Base-by-base conservation (phyloP, 2,113 vertebrate species). In the Jacana jacana region DNA sequence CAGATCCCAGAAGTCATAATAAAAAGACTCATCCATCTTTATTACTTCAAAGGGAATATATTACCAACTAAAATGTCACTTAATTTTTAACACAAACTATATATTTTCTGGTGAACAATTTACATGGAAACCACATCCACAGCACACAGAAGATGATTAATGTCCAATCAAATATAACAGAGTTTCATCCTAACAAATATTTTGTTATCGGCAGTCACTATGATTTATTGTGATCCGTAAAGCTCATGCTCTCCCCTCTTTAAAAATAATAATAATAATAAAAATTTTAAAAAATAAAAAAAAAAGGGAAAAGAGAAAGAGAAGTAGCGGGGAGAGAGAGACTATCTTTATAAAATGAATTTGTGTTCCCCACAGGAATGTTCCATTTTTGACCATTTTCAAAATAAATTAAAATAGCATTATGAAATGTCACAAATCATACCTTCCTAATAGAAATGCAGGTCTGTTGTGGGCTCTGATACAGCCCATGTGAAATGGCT, bases 21-120 rank as follows among this genome's bases (percentile, higher is more conserved):
- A 55, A 95, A 91, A 71, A 95, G 20, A 94, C 39, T 93, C 95
- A 91, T 95, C 58, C 65, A 94, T 96, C 88, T 89, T 79, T 91
- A 89, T 93, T 95, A 55, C 66, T 81, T 95, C 46, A 89, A 72
- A 93, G 33, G 81, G 88, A 92, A 91, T 66, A 31, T 57, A 79
- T 94, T 92, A 86, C n/a, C 58, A 95, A 89, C 71, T 90, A 25
- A 97, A 92, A 27, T 70, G 48, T 84, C 90, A 85, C 31, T 81
- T 96, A 92, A 93, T 96, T 97, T 90, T 96, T 81, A 85, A 44
- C 51, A 81, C 13, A 88, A 94, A 46, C 40, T 78, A 37, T 37
- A 20, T 78, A 79, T 81, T 92, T 97, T 65, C 66, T 87, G 17
- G 39, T 52, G 83, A 55, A 63, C 18, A 92, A 82, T 71, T 95